Percentiles rank a stretch among this genome's conserved stretches.
Evolutionary conservation across 2,888 invertebrate genomes (phyloP).

Genomic region (Dicranocentrus wangi): DNA sequence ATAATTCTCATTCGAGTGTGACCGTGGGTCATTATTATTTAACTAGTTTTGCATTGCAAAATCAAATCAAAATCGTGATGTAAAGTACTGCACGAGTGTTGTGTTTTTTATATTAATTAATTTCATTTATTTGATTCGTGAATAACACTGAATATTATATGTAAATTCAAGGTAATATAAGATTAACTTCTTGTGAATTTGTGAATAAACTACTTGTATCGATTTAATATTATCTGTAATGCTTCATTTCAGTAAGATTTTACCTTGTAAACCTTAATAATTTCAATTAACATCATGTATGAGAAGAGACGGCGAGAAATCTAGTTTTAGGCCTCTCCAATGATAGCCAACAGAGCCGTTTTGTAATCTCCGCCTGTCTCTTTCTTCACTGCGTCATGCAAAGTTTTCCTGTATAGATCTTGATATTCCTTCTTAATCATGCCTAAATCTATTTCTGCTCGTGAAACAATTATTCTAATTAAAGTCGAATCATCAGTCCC

Average conservation of each 20-base stretch:
- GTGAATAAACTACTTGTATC: no score
- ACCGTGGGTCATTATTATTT: neutral
- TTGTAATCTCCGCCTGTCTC: conserved; percentile 83
- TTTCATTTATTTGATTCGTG: no score
- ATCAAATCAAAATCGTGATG: neutral
- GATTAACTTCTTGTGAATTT: neutral
- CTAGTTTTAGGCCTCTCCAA: conserved; percentile 36
- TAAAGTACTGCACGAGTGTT: neutral
- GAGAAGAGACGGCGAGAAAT: neutral
- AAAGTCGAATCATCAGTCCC: conserved; percentile 65
- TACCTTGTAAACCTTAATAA: neutral
- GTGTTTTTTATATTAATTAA: neutral
- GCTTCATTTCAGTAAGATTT: neutral
- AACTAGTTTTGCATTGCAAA: neutral
- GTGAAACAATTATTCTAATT: conserved; percentile 71
- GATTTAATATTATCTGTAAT: neutral
- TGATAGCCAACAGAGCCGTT: conserved; percentile 73
- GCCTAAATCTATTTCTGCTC: conserved; percentile 71
- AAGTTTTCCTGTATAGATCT: conserved; percentile 68
- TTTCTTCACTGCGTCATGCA: conserved; percentile 75
- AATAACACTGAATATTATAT: no score
- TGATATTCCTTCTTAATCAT: conserved; percentile 70
- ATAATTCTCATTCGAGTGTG: no score
- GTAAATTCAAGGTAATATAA: neutral
- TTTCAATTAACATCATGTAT: neutral